Conservation (phyloP, 2,113 vertebrate genomes). For the Paradisaea rubra region DNA sequence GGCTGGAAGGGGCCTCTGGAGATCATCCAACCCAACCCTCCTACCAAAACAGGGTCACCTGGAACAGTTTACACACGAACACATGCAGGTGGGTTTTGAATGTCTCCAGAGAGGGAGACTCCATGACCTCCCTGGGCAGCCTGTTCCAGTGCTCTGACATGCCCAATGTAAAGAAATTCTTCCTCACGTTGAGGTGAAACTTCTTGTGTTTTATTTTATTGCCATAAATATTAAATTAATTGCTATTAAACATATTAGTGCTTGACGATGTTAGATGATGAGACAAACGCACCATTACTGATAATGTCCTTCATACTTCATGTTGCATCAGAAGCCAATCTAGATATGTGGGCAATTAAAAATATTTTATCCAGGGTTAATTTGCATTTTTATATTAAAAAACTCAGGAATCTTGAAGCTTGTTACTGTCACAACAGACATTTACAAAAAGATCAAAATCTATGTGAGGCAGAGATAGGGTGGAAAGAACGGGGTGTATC, state of each 20-base stretch:
- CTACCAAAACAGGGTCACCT: background rate
- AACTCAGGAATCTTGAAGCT: background rate
- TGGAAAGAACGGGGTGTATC: background rate
- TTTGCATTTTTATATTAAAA: background rate
- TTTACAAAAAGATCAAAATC: background rate
- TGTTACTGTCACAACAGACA: background rate
- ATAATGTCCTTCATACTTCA: background rate
- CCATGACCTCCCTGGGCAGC: background rate
- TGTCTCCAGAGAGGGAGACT: background rate
- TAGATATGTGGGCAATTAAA: background rate
- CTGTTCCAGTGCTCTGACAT: background rate
- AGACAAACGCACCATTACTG: background rate
- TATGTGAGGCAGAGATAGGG: background rate
- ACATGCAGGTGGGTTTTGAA: background rate
- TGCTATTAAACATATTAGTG: background rate
- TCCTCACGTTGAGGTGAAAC: background rate
- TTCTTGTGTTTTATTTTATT: background rate
- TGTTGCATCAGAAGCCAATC: background rate
- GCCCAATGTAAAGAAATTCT: background rate
- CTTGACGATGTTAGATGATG: background rate
- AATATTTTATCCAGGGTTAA: background rate
- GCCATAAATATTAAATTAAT: background rate
- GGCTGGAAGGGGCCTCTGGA: background rate
- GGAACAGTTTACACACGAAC: background rate
- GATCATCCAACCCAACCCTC: background rate